Evolutionary conservation across 2,113 vertebrate genomes (phyloP), one percentile per base, ranked within the genome.

Genomic region (Atrichornis clamosus): DNA sequence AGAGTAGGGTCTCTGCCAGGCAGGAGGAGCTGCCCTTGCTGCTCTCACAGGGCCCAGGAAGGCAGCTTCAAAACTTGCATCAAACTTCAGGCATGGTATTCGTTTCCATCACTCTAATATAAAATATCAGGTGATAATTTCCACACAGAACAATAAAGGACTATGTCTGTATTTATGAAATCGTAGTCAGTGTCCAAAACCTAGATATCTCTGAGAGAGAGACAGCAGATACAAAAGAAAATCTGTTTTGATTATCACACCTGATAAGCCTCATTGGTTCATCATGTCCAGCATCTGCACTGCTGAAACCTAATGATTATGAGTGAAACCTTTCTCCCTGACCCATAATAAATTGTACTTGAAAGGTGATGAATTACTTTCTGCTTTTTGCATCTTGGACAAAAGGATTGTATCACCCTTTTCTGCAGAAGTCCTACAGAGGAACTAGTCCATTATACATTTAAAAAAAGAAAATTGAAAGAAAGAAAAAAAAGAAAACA

Each of bases 241-340:
- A 92, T 95, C 88, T 96, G 90, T 93, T 96, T 94, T 96, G 90
- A 93, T 95, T 96, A 96, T 94, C 85, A 88, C 85, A 95, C 90
- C 64, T 90, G 92, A 92, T 97, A 96, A 96, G 85, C 83, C 88
- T 95, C 92, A 87, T 94, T 96, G 95, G 80, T 96, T 96, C 93
- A 92, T 94, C 92, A 89, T 90, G 96, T 89, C 80, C 95, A 75
- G 90, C 87, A 90, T 97, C 95, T 93, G 90, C 93, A 84, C 88
- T 0, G 3, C 64, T 68, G 92, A 94, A 94, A 88, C 59, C 78
- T 89, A 89, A 89, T 83, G 89, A 94, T 83, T 73, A 37, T 52
- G 72, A 96, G 33, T 77, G 79, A 95, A 96, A 93, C 82, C 90
- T 86, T 89, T 88, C 79, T 93, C 56, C 52, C 52, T 88, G 93